Evolutionary conservation across 2,888 invertebrate genomes (phyloP).

Genomic region (Sceliomorpha sp.): DNA sequence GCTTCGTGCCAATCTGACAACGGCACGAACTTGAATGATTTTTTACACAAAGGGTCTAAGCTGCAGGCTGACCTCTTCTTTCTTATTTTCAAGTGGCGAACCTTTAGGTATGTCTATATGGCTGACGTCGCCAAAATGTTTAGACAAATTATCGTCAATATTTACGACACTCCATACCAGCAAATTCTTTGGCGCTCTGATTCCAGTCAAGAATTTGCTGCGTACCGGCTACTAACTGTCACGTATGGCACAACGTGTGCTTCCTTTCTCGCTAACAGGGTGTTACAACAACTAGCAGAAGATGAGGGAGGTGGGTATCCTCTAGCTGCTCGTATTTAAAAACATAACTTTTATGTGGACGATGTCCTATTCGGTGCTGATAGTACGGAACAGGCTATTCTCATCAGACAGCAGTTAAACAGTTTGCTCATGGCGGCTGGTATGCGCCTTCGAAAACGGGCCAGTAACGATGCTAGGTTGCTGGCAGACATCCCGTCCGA

Average conservation of each 20-base stretch:
- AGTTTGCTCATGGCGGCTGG: too few species aligned
- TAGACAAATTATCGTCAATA: constrained; percentile 26
- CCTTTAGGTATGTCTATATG: constrained; percentile 16
- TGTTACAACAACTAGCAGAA: constrained; percentile 12
- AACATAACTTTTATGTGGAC: constrained; percentile 30
- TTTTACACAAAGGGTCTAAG: neutral
- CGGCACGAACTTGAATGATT: too few species aligned
- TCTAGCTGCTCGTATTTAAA: constrained; percentile 6
- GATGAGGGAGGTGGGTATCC: constrained; percentile 22
- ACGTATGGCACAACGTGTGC: constrained; percentile 16
- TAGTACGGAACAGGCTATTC: neutral
- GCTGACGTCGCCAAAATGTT: constrained; percentile 65
- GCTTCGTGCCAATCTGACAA: neutral
- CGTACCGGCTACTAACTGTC: constrained; percentile 12
- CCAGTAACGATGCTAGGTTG: too few species aligned
- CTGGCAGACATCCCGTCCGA: too few species aligned
- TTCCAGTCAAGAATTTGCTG: neutral
- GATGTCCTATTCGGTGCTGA: constrained; percentile 8
- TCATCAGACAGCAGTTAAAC: too few species aligned
- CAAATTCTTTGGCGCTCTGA: constrained; percentile 62
- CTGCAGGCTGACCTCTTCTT: neutral
- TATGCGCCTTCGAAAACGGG: too few species aligned
- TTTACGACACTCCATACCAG: constrained; percentile 47
- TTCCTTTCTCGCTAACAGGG: constrained; percentile 14
- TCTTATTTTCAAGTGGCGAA: neutral